A percentile compares a stretch with the other conserved stretches of the same genome.
Evolutionary conservation across 2,797 vertebrate genomes (phyloP).

Genomic region (Hyperoplus immaculatus): DNA sequence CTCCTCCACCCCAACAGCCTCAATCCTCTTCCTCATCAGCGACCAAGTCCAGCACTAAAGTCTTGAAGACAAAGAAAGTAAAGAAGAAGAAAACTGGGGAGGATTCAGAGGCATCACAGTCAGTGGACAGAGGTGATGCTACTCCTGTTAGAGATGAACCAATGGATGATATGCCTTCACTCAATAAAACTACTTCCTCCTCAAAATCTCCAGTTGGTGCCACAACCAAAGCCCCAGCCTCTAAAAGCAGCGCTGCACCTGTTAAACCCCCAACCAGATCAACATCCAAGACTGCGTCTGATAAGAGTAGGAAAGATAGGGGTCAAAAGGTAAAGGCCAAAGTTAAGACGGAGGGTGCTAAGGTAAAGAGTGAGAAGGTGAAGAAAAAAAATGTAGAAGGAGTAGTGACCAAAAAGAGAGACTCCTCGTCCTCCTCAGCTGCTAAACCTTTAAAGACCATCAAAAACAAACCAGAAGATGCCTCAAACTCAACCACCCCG

Average conservation of each 20-base stretch:
- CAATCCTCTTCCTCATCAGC: conserved; percentile 71
- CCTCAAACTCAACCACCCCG: conserved; percentile 39
- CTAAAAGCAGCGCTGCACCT: conserved; percentile 84
- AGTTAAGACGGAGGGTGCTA: conserved; percentile 90
- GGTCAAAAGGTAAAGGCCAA: conserved; percentile 83
- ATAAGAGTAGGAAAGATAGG: conserved; percentile 77
- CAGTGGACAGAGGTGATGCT: conserved; percentile 93
- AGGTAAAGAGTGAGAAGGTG: conserved; percentile 90
- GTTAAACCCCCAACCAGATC: conserved; percentile 81
- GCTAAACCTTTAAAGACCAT: conserved; percentile 60
- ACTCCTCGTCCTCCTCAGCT: conserved; percentile 61
- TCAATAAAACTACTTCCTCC: conserved; percentile 68
- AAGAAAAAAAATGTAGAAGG: conserved; percentile 87
- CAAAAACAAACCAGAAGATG: conserved; percentile 72
- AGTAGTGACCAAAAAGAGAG: conserved; percentile 69
- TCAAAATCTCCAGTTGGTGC: conserved; percentile 53
- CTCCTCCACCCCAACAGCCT: conserved; percentile 61
- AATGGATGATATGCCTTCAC: conserved; percentile 89
- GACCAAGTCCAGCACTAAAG: conserved; percentile 80
- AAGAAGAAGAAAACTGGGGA: conserved; percentile 93
- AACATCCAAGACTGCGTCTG: conserved; percentile 59
- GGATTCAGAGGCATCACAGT: conserved; percentile 87
- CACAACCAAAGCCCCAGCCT: conserved; percentile 55
- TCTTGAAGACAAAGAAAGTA: conserved; percentile 92
- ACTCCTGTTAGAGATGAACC: conserved; percentile 98